Evolutionary conservation across 2,888 invertebrate species (phyloP), one percentile per base, ranked within the genome.

Genomic region (Eilema griseolum): DNA sequence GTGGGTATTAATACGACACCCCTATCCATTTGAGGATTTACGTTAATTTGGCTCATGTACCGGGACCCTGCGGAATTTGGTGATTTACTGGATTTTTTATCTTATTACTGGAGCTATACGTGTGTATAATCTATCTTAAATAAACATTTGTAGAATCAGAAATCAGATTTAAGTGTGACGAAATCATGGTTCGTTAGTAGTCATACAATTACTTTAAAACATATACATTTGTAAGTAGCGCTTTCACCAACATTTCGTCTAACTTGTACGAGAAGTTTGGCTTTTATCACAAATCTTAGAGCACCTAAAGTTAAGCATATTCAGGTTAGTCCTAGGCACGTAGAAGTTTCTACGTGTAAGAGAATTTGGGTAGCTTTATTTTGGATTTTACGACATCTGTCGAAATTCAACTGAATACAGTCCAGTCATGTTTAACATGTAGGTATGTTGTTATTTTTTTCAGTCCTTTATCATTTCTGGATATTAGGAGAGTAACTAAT

Each of bases 181-280:
- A 52, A n/a, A n/a, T 52, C 52, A 20, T 52, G 52, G 8, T 20
- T 52, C 52, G 52, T 12, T 33, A 46, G 61, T 14, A 70, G 60
- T 62, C 65, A 79, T 37, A 26, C 57, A 70, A 67, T 72, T 69
- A 24, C 56, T 33, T 60, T 66, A 33, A 72, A 66, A 75, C 63
- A 70, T 56, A 61, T n/a, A n/a, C 24, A 46, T 26, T 20, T 46
- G 2, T 26, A 12, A 24, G 26, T 20, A n/a, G 28, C 65, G 62
- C 57, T 60, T 61, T 66, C 66, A 68, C 70, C 69, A 69, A 69
- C 59, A 61, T 57, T 59, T 59, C 14, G 57, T 59, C 70, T 82
- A 71, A 82, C 71, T 71, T 80, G 56, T 66, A 80, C 66, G 37
- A 70, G 60, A 31, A 76, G 80, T 73, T 82, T 82, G 46, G 56